Conservation (phyloP, 1,140 invertebrate genomes). For the Grapholita molesta region DNA sequence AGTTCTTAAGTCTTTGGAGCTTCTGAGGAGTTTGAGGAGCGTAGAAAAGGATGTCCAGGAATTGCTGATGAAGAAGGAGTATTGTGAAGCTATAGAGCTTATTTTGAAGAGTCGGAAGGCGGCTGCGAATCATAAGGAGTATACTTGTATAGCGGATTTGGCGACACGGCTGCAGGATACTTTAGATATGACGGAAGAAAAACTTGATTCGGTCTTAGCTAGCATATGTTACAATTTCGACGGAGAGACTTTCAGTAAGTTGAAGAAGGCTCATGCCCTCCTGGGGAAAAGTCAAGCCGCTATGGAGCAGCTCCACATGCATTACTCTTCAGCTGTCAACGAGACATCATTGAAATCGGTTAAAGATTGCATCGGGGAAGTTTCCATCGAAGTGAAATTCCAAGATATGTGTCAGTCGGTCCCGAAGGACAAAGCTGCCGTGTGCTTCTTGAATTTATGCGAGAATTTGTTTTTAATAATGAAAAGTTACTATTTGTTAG, state of each 20-base stretch:
- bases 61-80: slow-evolving; percentile 90
- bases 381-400: slow-evolving; percentile 85
- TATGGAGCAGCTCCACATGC: slow-evolving; percentile 97
- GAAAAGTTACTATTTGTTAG: slow-evolving; percentile 88
- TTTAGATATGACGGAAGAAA: slow-evolving; percentile 93
- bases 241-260: slow-evolving; percentile 84
- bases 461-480: slow-evolving; percentile 91
- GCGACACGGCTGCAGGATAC: slow-evolving; percentile 94
- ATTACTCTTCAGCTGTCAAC: slow-evolving; percentile 96
- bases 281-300: slow-evolving; percentile 93
- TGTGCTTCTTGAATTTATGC: slow-evolving; percentile 89
- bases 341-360: slow-evolving; percentile 90
- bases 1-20: slow-evolving; percentile 87
- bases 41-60: slow-evolving; percentile 92
- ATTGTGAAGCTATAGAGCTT: slow-evolving; percentile 92
- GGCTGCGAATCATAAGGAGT: slow-evolving; percentile 89
- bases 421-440: slow-evolving; percentile 87
- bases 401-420: slow-evolving; percentile 88
- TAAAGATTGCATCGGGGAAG: slow-evolving; percentile 84
- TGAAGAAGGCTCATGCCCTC: slow-evolving; percentile 91
- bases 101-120: slow-evolving; percentile 93
- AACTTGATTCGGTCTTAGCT: slow-evolving; percentile 91
- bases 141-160: slow-evolving; percentile 91
- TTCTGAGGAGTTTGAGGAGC: slow-evolving; percentile 90
- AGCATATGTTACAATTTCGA: slow-evolving; percentile 87